Evolutionary conservation across 2,888 invertebrate genomes (phyloP).

Genomic region (Drosophila nr. perissopoda): DNA sequence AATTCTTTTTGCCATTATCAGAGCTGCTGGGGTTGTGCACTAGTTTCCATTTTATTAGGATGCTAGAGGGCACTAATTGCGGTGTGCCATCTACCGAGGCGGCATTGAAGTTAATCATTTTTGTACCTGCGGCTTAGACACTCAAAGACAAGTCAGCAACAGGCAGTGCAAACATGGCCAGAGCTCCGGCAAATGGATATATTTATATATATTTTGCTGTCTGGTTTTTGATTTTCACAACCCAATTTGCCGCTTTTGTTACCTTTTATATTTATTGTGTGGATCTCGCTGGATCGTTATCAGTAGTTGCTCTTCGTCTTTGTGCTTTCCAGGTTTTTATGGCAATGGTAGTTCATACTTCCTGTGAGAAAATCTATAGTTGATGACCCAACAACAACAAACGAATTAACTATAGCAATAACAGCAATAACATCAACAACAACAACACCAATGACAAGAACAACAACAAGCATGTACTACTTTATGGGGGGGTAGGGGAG

Average conservation of each 20-base stretch:
- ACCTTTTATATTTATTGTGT: slow-evolving; percentile 51
- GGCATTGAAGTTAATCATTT: slow-evolving; percentile 75
- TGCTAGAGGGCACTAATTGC: slow-evolving; percentile 69
- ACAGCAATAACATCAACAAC: slow-evolving; percentile 29
- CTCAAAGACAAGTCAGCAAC: slow-evolving; percentile 60
- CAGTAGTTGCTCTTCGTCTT: slow-evolving; percentile 37
- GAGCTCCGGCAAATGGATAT: slow-evolving; percentile 63
- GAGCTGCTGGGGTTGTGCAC: slow-evolving; percentile 59
- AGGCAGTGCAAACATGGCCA: slow-evolving; percentile 42
- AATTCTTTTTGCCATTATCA: slow-evolving; percentile 70
- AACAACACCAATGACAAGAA: slow-evolving; percentile 28
- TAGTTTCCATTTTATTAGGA: slow-evolving; percentile 76
- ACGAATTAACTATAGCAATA: slow-evolving; percentile 31
- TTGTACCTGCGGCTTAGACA: slow-evolving; percentile 78
- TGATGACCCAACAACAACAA: slow-evolving; percentile 55
- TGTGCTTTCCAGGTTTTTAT: slow-evolving; percentile 74
- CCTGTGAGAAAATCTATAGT: slow-evolving; percentile 74
- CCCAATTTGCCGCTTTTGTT: slow-evolving; percentile 70
- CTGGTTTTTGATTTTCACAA: slow-evolving; percentile 68
- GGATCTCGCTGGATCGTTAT: slow-evolving; percentile 67
- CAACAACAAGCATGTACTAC: background rate
- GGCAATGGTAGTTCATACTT: slow-evolving; percentile 54
- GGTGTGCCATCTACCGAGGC: slow-evolving; percentile 59
- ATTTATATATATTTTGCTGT: slow-evolving; percentile 35
- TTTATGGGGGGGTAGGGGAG: background rate